Conservation (phyloP, 2,888 invertebrate genomes). For the Oscheius sp. region DNA sequence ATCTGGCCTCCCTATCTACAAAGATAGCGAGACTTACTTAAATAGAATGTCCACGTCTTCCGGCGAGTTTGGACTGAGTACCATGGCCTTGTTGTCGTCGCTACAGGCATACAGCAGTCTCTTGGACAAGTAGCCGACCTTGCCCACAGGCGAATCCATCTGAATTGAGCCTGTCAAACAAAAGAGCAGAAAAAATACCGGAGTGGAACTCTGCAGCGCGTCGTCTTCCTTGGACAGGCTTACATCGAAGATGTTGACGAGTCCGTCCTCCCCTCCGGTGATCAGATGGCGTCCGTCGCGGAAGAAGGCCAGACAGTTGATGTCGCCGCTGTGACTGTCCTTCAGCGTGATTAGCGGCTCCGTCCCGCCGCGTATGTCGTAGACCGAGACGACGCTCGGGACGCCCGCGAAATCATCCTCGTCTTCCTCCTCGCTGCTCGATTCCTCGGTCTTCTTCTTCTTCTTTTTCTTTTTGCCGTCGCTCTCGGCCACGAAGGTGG, state of each 20-base stretch:
- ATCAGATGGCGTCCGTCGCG: constrained; percentile 43
- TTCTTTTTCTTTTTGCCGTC: constrained; percentile 13
- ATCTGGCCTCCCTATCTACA: too few species aligned
- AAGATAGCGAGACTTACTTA: not conserved
- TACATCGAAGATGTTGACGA: constrained; percentile 41
- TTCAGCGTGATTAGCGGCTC: constrained; percentile 46
- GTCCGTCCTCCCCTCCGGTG: constrained; percentile 42
- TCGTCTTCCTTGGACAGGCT: constrained; percentile 36
- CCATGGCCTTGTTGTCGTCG: constrained; percentile 39
- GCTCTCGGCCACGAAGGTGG: constrained; percentile 37
- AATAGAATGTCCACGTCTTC: constrained; percentile 42
- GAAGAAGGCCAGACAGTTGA: constrained; percentile 46
- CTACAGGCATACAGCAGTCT: constrained; percentile 33
- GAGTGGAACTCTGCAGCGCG: constrained; percentile 35
- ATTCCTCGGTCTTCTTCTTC: constrained; percentile 20
- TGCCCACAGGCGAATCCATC: constrained; percentile 33
- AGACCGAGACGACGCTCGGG: constrained; percentile 45
- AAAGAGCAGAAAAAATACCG: not conserved
- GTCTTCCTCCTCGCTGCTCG: constrained; percentile 17
- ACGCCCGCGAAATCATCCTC: constrained; percentile 15
- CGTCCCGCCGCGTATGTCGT: constrained; percentile 41
- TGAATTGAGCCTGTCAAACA: not conserved
- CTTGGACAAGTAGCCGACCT: constrained; percentile 36
- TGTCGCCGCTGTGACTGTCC: constrained; percentile 29
- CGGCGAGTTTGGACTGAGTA: constrained; percentile 31